Evolutionary conservation across 2,113 vertebrate genomes (phyloP).

Genomic region (Nothobranchius furzeri): DNA sequence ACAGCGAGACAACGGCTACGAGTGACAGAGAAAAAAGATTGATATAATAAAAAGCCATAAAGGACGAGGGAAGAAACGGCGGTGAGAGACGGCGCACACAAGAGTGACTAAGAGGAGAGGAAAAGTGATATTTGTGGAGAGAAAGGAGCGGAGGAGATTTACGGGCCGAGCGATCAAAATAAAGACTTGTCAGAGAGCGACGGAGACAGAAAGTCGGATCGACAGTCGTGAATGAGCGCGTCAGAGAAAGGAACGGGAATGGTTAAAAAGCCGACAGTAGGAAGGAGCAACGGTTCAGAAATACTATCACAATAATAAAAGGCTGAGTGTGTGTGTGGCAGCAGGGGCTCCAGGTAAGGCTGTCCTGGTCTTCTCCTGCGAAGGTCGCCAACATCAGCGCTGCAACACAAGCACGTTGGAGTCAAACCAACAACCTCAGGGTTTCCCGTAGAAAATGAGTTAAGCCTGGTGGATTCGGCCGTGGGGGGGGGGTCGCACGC

Average conservation of each 20-base stretch:
- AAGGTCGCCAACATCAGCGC: too few relatives aligned
- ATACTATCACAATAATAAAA: background rate
- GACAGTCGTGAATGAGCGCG: conserved; percentile 15
- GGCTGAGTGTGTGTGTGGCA: background rate
- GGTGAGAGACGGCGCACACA: conserved; percentile 4
- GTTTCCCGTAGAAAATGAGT: too few relatives aligned
- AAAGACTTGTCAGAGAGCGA: conserved; percentile 32
- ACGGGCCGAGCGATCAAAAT: conserved; percentile 31
- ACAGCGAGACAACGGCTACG: conserved; percentile 14
- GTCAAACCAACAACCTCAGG: too few relatives aligned
- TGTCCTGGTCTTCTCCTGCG: too few relatives aligned
- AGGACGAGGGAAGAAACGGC: conserved; percentile 19
- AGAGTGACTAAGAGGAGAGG: conserved; percentile 10
- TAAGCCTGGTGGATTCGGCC: too few relatives aligned
- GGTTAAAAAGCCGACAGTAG: conserved; percentile 37
- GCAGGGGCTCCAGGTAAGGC: background rate
- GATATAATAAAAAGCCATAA: conserved; percentile 31
- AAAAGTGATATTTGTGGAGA: conserved; percentile 15
- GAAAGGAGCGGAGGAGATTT: conserved; percentile 25
- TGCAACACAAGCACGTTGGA: too few relatives aligned
- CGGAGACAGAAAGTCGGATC: conserved; percentile 7
- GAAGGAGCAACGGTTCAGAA: conserved; percentile 9
- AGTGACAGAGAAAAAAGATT: conserved; percentile 25
- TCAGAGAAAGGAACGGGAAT: conserved; percentile 19
- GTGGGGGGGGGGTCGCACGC: too few relatives aligned